These are phyloP conservation scores for Patella depressa DNA, from an alignment of 2,888 invertebrate species.

Conservation along the genomic window DNA sequence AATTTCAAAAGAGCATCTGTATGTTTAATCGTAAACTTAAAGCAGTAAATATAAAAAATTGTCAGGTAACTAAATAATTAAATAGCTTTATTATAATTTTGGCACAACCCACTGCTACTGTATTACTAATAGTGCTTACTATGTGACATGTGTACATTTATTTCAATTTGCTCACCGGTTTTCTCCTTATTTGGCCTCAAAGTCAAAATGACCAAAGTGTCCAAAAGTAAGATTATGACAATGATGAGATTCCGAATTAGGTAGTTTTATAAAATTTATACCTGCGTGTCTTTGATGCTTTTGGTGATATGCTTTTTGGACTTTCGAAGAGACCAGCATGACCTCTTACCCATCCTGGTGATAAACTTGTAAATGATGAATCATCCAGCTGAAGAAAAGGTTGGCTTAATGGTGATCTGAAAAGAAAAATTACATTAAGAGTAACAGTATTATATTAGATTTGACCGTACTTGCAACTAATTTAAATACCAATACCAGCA, in stretches of 20 bases:
- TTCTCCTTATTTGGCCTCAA: too few relatives aligned
- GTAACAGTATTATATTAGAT: too few relatives aligned
- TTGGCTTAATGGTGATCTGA: background rate
- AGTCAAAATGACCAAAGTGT: too few relatives aligned
- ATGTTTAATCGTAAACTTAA: background rate
- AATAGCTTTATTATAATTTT: background rate
- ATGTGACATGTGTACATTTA: too few relatives aligned
- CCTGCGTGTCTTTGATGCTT: background rate
- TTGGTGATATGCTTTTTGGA: background rate
- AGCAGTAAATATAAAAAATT: background rate
- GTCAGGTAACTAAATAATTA: background rate
- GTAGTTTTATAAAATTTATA: too few relatives aligned
- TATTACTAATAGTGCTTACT: background rate
- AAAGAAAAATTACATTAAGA: background rate
- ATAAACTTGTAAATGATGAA: background rate
- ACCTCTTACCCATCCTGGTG: background rate
- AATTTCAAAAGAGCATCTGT: background rate
- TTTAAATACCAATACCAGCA: too few relatives aligned
- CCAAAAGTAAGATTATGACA: too few relatives aligned
- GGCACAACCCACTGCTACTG: background rate
- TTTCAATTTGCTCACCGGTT: too few relatives aligned
- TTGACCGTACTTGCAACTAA: too few relatives aligned
- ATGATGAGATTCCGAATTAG: too few relatives aligned
- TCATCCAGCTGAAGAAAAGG: background rate
- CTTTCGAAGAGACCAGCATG: slow-evolving; percentile 2